Percentiles rank a stretch among this genome's conserved stretches.
These are phyloP conservation scores for Perizoma affinitatum DNA, from an alignment of 2,888 invertebrate genomes.

Conservation along the genomic window DNA sequence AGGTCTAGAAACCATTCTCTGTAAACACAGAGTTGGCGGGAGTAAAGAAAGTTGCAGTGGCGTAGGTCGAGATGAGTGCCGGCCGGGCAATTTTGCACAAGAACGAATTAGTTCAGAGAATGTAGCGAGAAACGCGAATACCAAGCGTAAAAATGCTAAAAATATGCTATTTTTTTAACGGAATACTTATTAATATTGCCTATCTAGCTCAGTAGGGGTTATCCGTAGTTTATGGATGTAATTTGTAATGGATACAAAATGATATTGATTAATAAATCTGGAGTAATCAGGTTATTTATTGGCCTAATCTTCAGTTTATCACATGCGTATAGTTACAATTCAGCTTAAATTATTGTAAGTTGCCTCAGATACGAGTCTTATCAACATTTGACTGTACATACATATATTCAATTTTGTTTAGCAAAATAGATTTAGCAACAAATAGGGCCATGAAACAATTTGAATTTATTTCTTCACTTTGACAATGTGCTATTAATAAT, in stretches of 20 bases:
- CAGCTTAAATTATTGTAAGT: no score
- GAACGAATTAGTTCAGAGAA: constrained; percentile 46
- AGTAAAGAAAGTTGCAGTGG: constrained; percentile 73
- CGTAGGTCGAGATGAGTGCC: constrained; percentile 66
- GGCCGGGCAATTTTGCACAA: constrained; percentile 45
- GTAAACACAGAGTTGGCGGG: constrained; percentile 38
- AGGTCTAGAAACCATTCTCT: constrained; percentile 51
- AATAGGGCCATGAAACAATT: constrained; percentile 9
- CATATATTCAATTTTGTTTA: background rate
- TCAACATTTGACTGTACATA: background rate
- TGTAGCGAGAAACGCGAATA: constrained; percentile 37
- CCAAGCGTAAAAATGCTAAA: constrained; percentile 35
- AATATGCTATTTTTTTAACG: constrained; percentile 4
- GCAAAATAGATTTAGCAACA: no score
- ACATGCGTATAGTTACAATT: background rate
- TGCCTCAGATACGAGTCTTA: background rate
- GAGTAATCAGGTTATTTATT: background rate
- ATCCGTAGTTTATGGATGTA: background rate
- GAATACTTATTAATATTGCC: constrained; percentile 3
- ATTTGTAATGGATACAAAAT: constrained; percentile 7
- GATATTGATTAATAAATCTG: constrained; percentile 3
- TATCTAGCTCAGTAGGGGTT: constrained; percentile 1
- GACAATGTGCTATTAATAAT: constrained; percentile 38
- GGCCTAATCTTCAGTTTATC: background rate
- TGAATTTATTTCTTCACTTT: constrained; percentile 18